These are phyloP conservation scores for Corythornis cristatus DNA, from an alignment of 2,113 vertebrate species.

Conservation along the genomic window DNA sequence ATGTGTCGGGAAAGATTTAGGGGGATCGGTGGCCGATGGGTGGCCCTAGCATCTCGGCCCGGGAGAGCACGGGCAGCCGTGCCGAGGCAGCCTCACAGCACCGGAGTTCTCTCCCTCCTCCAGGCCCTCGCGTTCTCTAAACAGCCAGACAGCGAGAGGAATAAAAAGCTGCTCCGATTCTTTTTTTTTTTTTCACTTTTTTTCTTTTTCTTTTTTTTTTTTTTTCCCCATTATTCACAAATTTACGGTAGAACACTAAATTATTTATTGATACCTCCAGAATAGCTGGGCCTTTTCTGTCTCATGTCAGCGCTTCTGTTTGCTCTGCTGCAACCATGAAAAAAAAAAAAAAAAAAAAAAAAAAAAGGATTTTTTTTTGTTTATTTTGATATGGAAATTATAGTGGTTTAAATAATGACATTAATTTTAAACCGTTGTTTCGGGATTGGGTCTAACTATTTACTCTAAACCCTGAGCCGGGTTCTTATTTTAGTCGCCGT, in stretches of 20 bases:
- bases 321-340: background rate
- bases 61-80: background rate
- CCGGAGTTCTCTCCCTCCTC: background rate
- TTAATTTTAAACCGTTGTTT: constrained; percentile 20
- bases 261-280: background rate
- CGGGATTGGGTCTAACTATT: background rate
- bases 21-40: background rate
- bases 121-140: background rate
- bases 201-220: no score
- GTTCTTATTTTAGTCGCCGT: background rate
- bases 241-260: background rate
- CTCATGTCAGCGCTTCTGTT: background rate
- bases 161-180: background rate
- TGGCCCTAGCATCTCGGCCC: background rate
- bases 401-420: background rate
- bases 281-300: background rate
- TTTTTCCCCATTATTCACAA: background rate
- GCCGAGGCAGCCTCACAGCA: no score
- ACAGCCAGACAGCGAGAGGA: background rate
- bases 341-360: background rate
- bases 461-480: background rate
- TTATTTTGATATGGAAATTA: no score
- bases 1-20: background rate
- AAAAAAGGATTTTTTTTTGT: no score
- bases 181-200: no score